Conservation (phyloP, 2,888 invertebrate species). For the Amphipoea oculea region DNA sequence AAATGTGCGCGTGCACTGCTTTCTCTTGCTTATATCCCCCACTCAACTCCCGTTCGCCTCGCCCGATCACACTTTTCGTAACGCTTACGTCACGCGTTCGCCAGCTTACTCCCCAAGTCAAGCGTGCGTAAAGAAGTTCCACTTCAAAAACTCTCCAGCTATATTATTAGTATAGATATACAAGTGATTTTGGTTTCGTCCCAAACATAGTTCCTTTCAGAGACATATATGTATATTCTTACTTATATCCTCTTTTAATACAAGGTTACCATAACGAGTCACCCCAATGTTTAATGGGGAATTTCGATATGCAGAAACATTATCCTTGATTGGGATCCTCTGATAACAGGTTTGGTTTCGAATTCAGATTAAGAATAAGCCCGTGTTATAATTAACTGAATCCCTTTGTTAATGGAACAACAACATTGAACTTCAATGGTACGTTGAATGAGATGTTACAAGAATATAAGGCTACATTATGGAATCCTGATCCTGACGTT, state of each 20-base stretch:
- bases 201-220: neutral
- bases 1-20: no score
- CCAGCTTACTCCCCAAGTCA: no score
- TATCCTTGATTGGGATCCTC: conserved; percentile 47
- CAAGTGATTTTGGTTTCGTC: neutral
- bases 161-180: no score
- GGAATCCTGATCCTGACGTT: neutral
- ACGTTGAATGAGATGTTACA: neutral
- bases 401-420: conserved; percentile 16
- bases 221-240: neutral
- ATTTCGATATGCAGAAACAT: conserved; percentile 28
- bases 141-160: no score
- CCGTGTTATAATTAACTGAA: conserved; percentile 26
- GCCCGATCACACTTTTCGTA: no score
- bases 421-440: conserved; percentile 21
- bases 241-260: neutral
- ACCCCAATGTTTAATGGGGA: conserved; percentile 16
- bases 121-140: no score
- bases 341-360: conserved; percentile 40
- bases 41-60: no score
- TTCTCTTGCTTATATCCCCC: no score
- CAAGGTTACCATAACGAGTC: neutral
- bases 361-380: conserved; percentile 20
- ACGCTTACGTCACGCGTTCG: no score
- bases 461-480: neutral